Evolutionary conservation across 2,113 vertebrate species (phyloP).

Genomic region (Callopanchax toddi): DNA sequence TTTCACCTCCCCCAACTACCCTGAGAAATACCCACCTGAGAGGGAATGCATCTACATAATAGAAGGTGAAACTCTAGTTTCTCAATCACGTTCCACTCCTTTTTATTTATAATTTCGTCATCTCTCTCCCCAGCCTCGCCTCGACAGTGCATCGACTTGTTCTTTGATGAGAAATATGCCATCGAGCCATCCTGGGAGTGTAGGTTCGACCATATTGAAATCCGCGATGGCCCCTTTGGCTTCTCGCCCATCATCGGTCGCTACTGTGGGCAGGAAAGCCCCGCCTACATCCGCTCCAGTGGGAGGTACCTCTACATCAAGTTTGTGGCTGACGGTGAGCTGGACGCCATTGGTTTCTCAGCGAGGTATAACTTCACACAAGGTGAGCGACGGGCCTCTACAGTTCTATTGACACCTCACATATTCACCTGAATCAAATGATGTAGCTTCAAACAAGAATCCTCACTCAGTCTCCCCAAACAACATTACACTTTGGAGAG

Average conservation of each 20-base stretch:
- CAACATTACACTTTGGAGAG: too few species aligned
- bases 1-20: slow-evolving; percentile 98
- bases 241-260: slow-evolving; percentile 97
- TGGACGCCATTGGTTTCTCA: slow-evolving; percentile 92
- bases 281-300: slow-evolving; percentile 91
- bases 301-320: slow-evolving; percentile 98
- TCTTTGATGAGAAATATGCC: slow-evolving; percentile 94
- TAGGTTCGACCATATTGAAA: slow-evolving; percentile 98
- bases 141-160: slow-evolving; percentile 95
- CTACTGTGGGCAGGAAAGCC: slow-evolving; percentile 94
- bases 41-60: slow-evolving; percentile 96
- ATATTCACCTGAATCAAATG: too few species aligned
- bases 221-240: slow-evolving; percentile 95
- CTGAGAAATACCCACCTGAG: slow-evolving; percentile 96
- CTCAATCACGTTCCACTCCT: too few species aligned
- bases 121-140: slow-evolving; percentile 74
- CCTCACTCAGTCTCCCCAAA: too few species aligned
- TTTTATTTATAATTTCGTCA: not conserved
- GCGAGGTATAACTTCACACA: slow-evolving; percentile 96
- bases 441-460: too few species aligned
- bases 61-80: slow-evolving; percentile 84
- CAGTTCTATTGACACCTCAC: not conserved
- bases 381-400: slow-evolving; percentile 79
- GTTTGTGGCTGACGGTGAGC: slow-evolving; percentile 95
- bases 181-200: slow-evolving; percentile 99